These are phyloP conservation scores for Colletes latitarsis DNA, from an alignment of 1,140 invertebrate species.

Conservation along the genomic window DNA sequence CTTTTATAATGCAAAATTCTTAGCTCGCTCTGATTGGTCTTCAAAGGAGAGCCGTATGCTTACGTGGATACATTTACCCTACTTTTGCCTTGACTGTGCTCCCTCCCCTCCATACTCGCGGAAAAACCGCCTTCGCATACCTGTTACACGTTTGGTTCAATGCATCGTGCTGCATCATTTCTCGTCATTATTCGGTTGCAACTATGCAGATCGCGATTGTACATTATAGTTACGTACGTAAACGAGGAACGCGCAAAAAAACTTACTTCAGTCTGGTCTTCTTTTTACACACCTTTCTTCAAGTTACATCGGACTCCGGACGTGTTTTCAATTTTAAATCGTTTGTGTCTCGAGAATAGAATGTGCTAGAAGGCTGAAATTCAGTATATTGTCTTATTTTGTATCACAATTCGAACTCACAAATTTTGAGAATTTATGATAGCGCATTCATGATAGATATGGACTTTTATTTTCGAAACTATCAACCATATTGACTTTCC, in stretches of 20 bases:
- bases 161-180: slow-evolving; percentile 48
- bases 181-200: slow-evolving; percentile 11
- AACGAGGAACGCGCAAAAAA: neutral
- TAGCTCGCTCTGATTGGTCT: slow-evolving; percentile 47
- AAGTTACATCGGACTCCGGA: no score
- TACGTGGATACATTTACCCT: slow-evolving; percentile 62
- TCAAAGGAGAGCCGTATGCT: slow-evolving; percentile 48
- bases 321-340: no score
- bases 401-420: no score
- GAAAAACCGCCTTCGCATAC: slow-evolving; percentile 62
- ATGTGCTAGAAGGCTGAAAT: no score
- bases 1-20: slow-evolving; percentile 9
- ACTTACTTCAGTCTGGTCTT: neutral
- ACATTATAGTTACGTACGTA: neutral
- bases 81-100: slow-evolving; percentile 62
- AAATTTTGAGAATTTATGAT: no score
- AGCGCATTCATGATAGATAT: no score
- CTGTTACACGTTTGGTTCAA: slow-evolving; percentile 57
- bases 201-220: neutral
- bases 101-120: slow-evolving; percentile 33
- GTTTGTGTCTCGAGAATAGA: no score
- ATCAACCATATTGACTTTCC: no score
- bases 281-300: neutral
- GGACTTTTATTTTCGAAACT: no score
- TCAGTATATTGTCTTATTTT: no score